These are phyloP conservation scores for Callorhinus ursinus DNA, from an alignment of 2,113 vertebrate genomes.

Conservation along the genomic window DNA sequence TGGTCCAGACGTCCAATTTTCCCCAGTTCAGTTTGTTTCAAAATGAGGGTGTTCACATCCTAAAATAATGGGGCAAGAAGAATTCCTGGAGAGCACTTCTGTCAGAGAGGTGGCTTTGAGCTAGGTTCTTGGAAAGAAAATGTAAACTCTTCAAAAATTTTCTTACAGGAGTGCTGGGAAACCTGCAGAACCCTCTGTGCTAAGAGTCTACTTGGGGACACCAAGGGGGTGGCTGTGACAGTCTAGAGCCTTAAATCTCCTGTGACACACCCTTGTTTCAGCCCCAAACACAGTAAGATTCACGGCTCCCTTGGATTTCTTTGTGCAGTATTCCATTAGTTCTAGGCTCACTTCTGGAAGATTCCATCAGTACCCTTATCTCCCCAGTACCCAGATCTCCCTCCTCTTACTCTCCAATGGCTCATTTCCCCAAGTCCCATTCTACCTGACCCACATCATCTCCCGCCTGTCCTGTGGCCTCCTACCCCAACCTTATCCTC, in stretches of 20 bases:
- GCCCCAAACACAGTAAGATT: background rate
- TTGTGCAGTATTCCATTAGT: background rate
- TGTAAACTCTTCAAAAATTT: background rate
- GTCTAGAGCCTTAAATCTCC: background rate
- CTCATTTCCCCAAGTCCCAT: background rate
- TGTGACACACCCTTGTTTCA: background rate
- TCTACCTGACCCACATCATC: background rate
- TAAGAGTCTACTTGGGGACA: background rate
- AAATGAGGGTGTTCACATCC: background rate
- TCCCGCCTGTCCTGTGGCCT: too few relatives aligned
- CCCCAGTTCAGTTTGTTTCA: background rate
- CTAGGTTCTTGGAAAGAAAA: slow-evolving; percentile 55
- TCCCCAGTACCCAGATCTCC: background rate
- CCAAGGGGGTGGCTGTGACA: background rate
- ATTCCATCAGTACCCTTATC: background rate
- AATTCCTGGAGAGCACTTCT: slow-evolving; percentile 53
- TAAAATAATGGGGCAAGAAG: slow-evolving; percentile 33
- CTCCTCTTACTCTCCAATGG: background rate
- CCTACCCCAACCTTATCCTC: background rate
- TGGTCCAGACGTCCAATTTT: background rate
- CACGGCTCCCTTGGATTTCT: background rate
- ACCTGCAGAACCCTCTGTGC: background rate
- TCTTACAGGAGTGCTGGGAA: slow-evolving; percentile 29
- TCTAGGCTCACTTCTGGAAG: background rate
- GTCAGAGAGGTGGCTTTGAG: slow-evolving; percentile 58